phyloP scores from a whole-genome alignment of 1,140 invertebrate genomes.

The Cotesia glomerata region DNA sequence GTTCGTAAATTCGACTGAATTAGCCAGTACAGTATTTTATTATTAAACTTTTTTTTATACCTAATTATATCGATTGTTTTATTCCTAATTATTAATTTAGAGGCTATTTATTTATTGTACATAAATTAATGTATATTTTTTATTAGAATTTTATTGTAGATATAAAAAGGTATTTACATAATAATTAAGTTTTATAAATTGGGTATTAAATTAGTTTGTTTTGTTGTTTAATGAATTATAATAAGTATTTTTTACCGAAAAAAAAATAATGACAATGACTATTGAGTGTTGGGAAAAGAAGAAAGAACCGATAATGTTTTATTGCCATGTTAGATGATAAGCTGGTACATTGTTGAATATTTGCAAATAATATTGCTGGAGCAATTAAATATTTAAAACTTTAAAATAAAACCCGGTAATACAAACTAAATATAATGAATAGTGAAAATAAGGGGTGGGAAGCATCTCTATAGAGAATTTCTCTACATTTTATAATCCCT shows the following conservation, averaged over 20 bases:
- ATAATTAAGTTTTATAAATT: neutral
- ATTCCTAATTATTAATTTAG: neutral
- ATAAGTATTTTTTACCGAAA: neutral
- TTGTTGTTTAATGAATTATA: too few species aligned
- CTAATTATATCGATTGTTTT: neutral
- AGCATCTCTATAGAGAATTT: too few species aligned
- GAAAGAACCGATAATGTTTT: neutral
- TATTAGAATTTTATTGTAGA: too few species aligned
- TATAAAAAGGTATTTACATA: neutral
- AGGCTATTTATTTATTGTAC: constrained; percentile 7
- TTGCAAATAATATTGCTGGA: neutral
- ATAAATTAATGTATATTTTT: neutral
- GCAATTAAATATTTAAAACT: neutral
- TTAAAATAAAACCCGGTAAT: neutral
- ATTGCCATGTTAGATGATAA: constrained; percentile 24
- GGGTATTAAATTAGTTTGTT: too few species aligned
- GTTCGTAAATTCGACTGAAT: constrained; percentile 17
- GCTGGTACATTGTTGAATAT: neutral
- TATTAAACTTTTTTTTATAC: neutral
- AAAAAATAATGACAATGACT: neutral
- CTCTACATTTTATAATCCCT: too few species aligned
- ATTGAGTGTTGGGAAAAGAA: neutral
- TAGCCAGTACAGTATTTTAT: constrained; percentile 26
- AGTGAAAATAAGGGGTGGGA: neutral
- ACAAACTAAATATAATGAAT: neutral